Conservation (phyloP, 2,888 invertebrate species). For the Dorcus hopei region DNA sequence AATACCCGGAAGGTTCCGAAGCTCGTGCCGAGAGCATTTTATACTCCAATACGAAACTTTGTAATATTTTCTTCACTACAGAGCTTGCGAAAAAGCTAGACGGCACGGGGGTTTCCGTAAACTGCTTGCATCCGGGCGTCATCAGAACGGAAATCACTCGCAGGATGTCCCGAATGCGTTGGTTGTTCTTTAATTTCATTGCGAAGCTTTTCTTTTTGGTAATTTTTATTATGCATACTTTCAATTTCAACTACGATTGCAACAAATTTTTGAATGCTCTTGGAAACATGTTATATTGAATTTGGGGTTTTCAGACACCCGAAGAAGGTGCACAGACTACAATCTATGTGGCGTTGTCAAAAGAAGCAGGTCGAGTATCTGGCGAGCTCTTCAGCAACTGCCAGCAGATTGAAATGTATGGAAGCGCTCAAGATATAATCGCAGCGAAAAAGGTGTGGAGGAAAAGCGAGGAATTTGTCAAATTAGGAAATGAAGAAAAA, state of each 20-base stretch:
- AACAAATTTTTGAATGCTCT: no score
- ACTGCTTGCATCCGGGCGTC: constrained; percentile 35
- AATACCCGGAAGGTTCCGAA: background rate
- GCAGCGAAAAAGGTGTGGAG: constrained; percentile 81
- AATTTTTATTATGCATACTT: no score
- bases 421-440: constrained; percentile 60
- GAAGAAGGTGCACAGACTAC: constrained; percentile 59
- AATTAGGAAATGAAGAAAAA: constrained; percentile 5
- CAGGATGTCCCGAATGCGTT: background rate
- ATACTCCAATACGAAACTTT: constrained; percentile 30
- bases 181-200: no score
- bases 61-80: constrained; percentile 32
- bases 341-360: constrained; percentile 72
- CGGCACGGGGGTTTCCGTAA: constrained; percentile 29
- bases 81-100: constrained; percentile 30
- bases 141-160: constrained; percentile 17
- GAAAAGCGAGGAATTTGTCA: constrained; percentile 65
- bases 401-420: constrained; percentile 58
- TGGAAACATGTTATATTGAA: no score
- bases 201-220: no score
- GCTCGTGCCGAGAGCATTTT: background rate
- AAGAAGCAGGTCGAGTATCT: constrained; percentile 64
- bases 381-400: constrained; percentile 83
- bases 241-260: no score
- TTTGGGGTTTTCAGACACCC: background rate